phyloP scores from a whole-genome alignment of 2,888 invertebrate genomes.

The Perizoma affinitatum region DNA sequence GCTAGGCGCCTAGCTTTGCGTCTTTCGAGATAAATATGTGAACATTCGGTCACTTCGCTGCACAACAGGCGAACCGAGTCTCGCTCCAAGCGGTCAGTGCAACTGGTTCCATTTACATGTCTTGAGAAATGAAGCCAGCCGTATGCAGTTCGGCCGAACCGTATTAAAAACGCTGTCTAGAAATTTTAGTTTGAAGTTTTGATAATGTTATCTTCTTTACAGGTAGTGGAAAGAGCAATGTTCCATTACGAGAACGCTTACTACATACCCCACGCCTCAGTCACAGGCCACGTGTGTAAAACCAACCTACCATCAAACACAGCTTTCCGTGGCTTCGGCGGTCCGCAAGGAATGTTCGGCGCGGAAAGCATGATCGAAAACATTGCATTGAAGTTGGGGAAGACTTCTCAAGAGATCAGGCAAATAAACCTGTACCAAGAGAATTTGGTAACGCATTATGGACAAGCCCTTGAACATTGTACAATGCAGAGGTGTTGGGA shows the following conservation, averaged over 20 bases:
- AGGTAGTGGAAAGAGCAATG: conserved; percentile 93
- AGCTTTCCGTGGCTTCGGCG: conserved; percentile 96
- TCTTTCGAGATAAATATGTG: no score
- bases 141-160: no score
- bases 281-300: conserved; percentile 90
- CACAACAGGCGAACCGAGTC: no score
- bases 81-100: no score
- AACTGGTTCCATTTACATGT: no score
- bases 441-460: conserved; percentile 91
- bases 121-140: no score
- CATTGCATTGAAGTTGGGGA: conserved; percentile 88
- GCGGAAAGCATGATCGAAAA: conserved; percentile 91
- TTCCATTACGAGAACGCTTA: conserved; percentile 94
- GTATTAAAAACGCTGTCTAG: no score
- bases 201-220: conserved; percentile 36
- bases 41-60: no score
- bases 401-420: conserved; percentile 86
- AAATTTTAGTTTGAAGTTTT: conserved; percentile 8
- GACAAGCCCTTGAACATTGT: conserved; percentile 89
- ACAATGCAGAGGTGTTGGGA: conserved; percentile 91
- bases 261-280: conserved; percentile 88
- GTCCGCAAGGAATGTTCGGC: conserved; percentile 95
- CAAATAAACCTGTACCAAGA: conserved; percentile 91
- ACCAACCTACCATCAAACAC: conserved; percentile 97
- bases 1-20: no score